Conservation (phyloP, 2,797 vertebrate genomes). For the Labeo calbasu region DNA sequence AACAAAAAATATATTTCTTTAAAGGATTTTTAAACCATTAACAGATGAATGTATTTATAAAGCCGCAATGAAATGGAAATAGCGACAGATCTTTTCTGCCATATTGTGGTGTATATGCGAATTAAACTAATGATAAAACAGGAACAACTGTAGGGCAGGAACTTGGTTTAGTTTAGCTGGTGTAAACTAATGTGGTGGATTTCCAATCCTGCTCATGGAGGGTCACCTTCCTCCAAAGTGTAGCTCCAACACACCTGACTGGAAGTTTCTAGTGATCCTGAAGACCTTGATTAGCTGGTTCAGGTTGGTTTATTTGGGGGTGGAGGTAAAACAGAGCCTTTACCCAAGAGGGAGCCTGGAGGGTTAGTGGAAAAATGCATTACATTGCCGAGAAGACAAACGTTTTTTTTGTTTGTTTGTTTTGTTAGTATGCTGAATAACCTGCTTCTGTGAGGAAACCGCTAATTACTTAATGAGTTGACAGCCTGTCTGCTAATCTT, state of each 20-base stretch:
- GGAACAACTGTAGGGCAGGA: background rate
- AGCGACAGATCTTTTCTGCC: background rate
- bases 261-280: background rate
- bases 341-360: background rate
- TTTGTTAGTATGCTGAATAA: background rate
- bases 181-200: background rate
- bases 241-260: background rate
- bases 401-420: background rate
- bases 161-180: background rate
- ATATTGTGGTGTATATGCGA: background rate
- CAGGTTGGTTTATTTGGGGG: background rate
- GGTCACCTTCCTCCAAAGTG: background rate
- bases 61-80: background rate
- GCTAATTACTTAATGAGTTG: background rate
- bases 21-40: background rate
- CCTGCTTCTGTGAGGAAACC: background rate
- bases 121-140: background rate
- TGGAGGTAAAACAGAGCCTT: background rate
- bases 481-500: background rate
- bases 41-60: background rate
- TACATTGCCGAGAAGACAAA: background rate
- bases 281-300: background rate
- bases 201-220: background rate
- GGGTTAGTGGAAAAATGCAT: background rate
- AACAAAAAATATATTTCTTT: background rate